Evolutionary conservation across 2,888 invertebrate genomes (phyloP).

Genomic region (Noctua janthe): DNA sequence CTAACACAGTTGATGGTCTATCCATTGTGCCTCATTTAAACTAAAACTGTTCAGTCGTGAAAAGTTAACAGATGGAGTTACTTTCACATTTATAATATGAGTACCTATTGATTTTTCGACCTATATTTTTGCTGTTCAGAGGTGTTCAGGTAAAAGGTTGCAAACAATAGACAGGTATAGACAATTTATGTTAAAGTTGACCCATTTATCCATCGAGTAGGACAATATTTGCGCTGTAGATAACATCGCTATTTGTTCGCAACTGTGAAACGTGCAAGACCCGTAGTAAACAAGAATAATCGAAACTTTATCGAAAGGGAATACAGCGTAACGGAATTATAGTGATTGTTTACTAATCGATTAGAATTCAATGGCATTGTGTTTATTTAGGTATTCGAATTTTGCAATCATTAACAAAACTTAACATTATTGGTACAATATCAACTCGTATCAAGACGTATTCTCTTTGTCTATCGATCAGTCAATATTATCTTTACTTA

Average conservation of each 20-base stretch:
- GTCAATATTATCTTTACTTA: neutral
- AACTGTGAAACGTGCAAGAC: neutral
- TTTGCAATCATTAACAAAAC: neutral
- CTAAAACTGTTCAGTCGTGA: neutral
- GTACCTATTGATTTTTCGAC: neutral
- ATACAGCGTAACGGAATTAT: neutral
- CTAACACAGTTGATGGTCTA: neutral
- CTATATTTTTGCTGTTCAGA: neutral
- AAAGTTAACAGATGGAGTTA: neutral
- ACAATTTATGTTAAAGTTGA: slow-evolving; percentile 4
- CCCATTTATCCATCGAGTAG: neutral
- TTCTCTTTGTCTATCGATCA: neutral
- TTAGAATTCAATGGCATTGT: slow-evolving; percentile 14
- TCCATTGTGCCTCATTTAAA: neutral
- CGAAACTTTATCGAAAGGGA: slow-evolving; percentile 3
- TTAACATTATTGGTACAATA: slow-evolving; percentile 32
- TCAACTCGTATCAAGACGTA: slow-evolving; percentile 5
- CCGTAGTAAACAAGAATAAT: slow-evolving; percentile 31
- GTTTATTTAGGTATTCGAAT: neutral
- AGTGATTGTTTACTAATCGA: slow-evolving; percentile 17
- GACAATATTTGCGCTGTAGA: neutral
- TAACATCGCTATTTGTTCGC: too few species aligned
- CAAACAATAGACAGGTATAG: neutral
- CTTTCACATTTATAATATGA: neutral
- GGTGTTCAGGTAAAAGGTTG: neutral